A percentile compares a stretch with the other conserved stretches of the same genome.
Evolutionary conservation across 2,888 invertebrate genomes (phyloP).

Genomic region (Meandrusa payeni): DNA sequence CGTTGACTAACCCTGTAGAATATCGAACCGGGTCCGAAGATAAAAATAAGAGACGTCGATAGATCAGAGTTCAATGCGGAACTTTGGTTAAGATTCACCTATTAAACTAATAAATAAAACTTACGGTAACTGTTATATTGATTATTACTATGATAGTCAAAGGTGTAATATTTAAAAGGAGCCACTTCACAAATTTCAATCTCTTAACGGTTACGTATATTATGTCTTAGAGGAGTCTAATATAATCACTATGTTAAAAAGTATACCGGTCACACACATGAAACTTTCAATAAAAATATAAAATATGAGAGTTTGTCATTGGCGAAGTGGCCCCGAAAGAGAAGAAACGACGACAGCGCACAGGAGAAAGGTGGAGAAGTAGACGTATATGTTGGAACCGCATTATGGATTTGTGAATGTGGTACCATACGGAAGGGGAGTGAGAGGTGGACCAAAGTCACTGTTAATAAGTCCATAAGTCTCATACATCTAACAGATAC

Average conservation of each 20-base stretch:
- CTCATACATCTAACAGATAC: constrained; percentile 33
- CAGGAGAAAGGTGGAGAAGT: constrained; percentile 11
- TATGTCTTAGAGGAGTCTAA: constrained; percentile 17
- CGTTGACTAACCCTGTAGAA: constrained; percentile 63
- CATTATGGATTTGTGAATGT: constrained; percentile 3
- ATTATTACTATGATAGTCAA: constrained; percentile 52
- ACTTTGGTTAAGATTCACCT: constrained; percentile 75
- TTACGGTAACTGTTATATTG: constrained; percentile 74
- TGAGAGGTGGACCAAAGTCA: constrained; percentile 29
- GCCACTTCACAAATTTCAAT: constrained; percentile 16
- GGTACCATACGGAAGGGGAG: constrained; percentile 11
- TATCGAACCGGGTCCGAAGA: constrained; percentile 51
- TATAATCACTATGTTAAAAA: constrained; percentile 13
- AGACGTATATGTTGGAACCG: constrained; percentile 11
- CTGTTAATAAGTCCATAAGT: constrained; percentile 27
- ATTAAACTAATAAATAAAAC: constrained; percentile 70
- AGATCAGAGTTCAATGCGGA: constrained; percentile 57
- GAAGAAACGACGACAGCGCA: constrained; percentile 14
- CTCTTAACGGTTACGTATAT: constrained; percentile 20
- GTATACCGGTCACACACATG: constrained; percentile 7
- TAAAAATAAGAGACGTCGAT: constrained; percentile 54
- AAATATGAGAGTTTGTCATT: constrained; percentile 14
- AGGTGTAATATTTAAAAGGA: constrained; percentile 2
- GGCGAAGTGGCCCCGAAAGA: constrained; percentile 17
- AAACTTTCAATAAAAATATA: constrained; percentile 10